Conservation (phyloP, 2,113 vertebrate species). For the Butorides virescens region DNA sequence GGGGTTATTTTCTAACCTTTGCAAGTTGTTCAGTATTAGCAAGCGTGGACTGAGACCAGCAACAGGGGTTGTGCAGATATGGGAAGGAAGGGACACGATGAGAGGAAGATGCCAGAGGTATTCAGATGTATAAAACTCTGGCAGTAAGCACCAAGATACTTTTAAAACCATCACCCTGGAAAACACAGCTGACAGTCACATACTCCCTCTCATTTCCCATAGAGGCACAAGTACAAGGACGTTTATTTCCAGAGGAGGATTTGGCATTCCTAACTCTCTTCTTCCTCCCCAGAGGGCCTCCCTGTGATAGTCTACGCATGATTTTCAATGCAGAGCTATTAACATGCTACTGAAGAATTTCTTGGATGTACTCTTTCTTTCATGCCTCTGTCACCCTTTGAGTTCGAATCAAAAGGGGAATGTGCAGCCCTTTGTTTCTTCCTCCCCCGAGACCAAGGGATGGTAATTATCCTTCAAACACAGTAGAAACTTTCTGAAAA, state of each 20-base stretch:
- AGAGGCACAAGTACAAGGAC: neutral
- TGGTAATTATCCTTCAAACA: slow-evolving; percentile 23
- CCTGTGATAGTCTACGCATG: neutral
- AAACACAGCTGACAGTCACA: neutral
- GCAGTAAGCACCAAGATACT: neutral
- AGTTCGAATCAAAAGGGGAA: slow-evolving; percentile 5
- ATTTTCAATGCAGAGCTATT: neutral
- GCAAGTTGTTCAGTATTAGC: neutral
- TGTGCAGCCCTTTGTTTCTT: neutral
- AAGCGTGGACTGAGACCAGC: neutral
- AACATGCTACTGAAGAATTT: neutral
- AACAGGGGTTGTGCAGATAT: neutral
- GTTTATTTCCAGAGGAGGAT: neutral
- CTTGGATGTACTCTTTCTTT: neutral
- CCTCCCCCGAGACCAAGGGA: neutral
- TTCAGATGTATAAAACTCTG: neutral
- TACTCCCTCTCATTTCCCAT: neutral
- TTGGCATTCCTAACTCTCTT: neutral
- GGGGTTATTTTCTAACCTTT: neutral
- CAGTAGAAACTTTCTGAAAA: slow-evolving; percentile 14
- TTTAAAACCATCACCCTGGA: neutral
- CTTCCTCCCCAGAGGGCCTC: neutral
- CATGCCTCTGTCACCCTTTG: neutral
- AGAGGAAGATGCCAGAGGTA: neutral
- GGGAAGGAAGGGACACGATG: neutral